These are phyloP conservation scores for Geophilus truncorum DNA, from an alignment of 2,888 invertebrate species.

Conservation along the genomic window DNA sequence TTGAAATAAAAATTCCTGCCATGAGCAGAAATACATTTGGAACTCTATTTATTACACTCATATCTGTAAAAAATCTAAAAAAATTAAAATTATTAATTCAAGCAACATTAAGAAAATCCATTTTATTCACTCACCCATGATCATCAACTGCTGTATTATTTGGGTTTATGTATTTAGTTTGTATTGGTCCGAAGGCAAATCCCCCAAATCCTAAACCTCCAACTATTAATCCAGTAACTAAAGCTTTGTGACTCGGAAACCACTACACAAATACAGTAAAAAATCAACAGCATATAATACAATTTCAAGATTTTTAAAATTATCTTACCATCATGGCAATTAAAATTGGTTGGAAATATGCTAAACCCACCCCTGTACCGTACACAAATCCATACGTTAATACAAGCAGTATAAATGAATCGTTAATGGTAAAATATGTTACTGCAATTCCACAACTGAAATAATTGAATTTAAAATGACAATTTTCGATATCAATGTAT, in stretches of 20 bases:
- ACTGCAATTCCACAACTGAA: slow-evolving; percentile 43
- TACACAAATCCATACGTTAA: slow-evolving; percentile 44
- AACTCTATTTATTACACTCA: slow-evolving; percentile 43
- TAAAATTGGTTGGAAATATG: slow-evolving; percentile 45
- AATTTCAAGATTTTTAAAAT: too few relatives aligned
- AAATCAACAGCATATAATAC: too few relatives aligned
- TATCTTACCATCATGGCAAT: slow-evolving; percentile 45
- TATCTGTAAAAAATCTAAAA: slow-evolving; percentile 43
- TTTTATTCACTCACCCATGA: slow-evolving; percentile 35
- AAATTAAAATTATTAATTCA: background rate
- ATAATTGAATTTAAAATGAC: too few relatives aligned
- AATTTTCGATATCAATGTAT: too few relatives aligned
- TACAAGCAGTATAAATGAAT: slow-evolving; percentile 41
- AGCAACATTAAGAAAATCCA: background rate
- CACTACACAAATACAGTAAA: slow-evolving; percentile 44
- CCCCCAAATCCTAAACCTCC: slow-evolving; percentile 49
- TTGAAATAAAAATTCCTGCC: slow-evolving; percentile 43
- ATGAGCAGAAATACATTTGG: slow-evolving; percentile 45
- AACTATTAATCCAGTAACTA: slow-evolving; percentile 47
- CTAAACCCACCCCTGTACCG: slow-evolving; percentile 44
- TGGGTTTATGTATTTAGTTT: slow-evolving; percentile 49
- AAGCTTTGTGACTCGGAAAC: slow-evolving; percentile 46
- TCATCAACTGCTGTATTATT: slow-evolving; percentile 41
- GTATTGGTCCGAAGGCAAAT: slow-evolving; percentile 47
- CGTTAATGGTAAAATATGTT: slow-evolving; percentile 43